These are phyloP conservation scores for Pantala flavescens DNA, from an alignment of 1,140 invertebrate genomes.

Conservation along the genomic window DNA sequence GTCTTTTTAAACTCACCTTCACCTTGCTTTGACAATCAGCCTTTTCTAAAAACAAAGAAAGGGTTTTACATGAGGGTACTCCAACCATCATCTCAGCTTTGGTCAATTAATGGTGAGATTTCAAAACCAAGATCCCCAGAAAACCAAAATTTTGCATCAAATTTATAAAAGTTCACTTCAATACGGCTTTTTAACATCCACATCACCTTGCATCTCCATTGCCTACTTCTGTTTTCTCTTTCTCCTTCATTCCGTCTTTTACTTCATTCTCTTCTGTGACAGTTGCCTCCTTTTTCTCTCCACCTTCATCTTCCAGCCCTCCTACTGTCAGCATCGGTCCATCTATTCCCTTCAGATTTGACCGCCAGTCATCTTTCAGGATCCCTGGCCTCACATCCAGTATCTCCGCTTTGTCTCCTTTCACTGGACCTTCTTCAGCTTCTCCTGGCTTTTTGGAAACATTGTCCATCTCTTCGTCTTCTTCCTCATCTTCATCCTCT, in stretches of 20 bases:
- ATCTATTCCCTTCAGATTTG: background rate
- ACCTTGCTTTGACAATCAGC: too few species aligned
- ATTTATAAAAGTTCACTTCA: background rate
- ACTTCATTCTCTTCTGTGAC: background rate
- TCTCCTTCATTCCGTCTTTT: background rate
- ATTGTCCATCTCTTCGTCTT: conserved; percentile 30
- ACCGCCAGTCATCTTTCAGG: background rate
- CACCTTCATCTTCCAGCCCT: background rate
- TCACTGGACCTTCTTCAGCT: background rate
- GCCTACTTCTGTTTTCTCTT: background rate
- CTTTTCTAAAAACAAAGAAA: too few species aligned
- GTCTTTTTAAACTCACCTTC: too few species aligned
- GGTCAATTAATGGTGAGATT: too few species aligned
- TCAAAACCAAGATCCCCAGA: too few species aligned
- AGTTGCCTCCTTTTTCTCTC: background rate
- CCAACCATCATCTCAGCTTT: too few species aligned
- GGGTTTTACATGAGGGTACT: too few species aligned
- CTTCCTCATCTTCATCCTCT: conserved; percentile 45
- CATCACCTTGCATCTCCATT: conserved; percentile 4
- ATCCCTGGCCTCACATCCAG: background rate
- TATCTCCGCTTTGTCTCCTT: background rate
- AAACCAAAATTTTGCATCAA: too few species aligned
- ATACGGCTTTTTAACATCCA: background rate
- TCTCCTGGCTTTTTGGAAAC: background rate
- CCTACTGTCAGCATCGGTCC: background rate